Conservation (phyloP, 2,888 invertebrate species). For the Drosophila tanythrix region DNA sequence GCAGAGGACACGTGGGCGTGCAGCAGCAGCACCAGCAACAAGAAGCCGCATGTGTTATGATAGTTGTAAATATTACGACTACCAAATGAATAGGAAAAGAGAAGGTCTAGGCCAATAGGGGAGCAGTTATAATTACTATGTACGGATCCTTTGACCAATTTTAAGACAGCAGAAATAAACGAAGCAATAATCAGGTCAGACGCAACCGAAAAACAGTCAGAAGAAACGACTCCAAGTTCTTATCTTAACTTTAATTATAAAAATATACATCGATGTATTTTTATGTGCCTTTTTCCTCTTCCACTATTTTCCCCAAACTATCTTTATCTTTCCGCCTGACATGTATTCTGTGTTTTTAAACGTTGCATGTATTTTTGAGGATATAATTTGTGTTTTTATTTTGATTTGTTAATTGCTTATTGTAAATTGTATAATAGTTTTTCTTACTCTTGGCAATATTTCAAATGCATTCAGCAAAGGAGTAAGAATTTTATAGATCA, state of each 20-base stretch:
- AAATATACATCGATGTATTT: not conserved
- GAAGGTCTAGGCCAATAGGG: slow-evolving; percentile 15
- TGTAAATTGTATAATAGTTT: not conserved
- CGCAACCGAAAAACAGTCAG: not conserved
- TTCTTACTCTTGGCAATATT: not conserved
- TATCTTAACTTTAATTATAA: not conserved
- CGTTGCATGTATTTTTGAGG: not conserved
- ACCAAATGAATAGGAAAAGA: slow-evolving; percentile 32
- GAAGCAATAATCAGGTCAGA: not conserved
- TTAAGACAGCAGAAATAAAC: not conserved
- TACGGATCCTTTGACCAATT: slow-evolving; percentile 1
- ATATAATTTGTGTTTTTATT: not conserved
- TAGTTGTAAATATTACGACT: slow-evolving; percentile 41
- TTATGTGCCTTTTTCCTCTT: not conserved
- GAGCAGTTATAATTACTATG: not conserved
- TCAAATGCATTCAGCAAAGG: not conserved
- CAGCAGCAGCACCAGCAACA: slow-evolving; percentile 13
- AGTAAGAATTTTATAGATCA: not conserved
- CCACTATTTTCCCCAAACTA: not conserved
- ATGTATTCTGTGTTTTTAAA: not conserved
- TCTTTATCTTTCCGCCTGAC: too few species aligned
- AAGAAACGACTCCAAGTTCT: not conserved
- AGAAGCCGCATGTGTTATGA: slow-evolving; percentile 34
- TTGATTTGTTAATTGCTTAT: not conserved
- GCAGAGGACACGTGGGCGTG: slow-evolving; percentile 38